These are phyloP conservation scores for Nannospalax galili DNA, from an alignment of 2,113 vertebrate genomes.

Conservation along the genomic window DNA sequence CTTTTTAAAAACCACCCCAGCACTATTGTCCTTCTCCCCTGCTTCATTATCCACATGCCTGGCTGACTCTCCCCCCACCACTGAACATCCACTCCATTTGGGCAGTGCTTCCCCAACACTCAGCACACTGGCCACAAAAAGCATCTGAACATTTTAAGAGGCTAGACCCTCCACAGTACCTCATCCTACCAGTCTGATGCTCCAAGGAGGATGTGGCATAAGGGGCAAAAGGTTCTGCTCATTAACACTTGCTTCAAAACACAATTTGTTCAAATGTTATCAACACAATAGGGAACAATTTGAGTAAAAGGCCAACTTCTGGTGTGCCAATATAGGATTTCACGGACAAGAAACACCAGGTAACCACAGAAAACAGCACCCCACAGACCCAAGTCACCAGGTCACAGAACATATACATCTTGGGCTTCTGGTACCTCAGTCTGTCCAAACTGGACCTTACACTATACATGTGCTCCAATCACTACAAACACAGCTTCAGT, in stretches of 20 bases:
- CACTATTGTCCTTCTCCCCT: not conserved
- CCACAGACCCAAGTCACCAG: not conserved
- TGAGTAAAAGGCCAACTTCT: not conserved
- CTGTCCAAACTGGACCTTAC: not conserved
- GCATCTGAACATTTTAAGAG: not conserved
- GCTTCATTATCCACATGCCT: not conserved
- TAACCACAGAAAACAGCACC: not conserved
- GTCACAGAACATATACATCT: not conserved
- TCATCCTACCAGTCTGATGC: not conserved
- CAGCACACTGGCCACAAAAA: not conserved
- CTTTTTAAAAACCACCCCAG: not conserved
- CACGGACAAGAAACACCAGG: not conserved
- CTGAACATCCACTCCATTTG: not conserved
- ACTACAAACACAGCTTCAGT: not conserved
- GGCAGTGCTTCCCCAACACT: not conserved
- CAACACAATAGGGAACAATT: not conserved
- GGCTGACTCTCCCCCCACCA: not conserved
- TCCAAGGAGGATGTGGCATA: not conserved
- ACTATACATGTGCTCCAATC: fast-evolving
- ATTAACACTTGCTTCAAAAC: not conserved
- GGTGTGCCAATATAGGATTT: not conserved
- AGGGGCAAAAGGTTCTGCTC: not conserved
- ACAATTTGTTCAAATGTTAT: not conserved
- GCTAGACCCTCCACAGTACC: not conserved
- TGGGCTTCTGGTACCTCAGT: not conserved